Evolutionary conservation across 35 echinoderm and acorn worm species (phyloP).

Genomic region (Apostichopus parvimensis): DNA sequence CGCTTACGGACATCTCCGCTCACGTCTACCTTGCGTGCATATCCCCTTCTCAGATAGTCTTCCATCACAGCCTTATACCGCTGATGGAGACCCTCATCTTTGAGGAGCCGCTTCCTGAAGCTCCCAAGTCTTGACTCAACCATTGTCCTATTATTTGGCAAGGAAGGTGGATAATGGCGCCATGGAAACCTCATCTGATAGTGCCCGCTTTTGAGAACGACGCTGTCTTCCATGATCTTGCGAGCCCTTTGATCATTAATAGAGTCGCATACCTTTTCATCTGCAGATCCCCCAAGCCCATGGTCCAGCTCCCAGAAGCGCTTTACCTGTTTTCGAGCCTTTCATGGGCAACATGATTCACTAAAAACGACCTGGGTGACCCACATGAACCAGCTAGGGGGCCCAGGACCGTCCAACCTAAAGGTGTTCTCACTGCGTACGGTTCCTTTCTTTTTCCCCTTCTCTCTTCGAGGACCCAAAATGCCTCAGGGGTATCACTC

Average conservation of each 20-base stretch:
- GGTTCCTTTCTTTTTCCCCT: constrained; percentile 49
- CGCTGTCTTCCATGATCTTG: not conserved
- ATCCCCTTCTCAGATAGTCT: not conserved
- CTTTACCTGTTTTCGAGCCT: not conserved
- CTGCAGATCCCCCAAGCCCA: not conserved
- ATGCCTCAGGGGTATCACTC: constrained; percentile 42
- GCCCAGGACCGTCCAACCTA: constrained; percentile 49
- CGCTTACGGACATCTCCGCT: not conserved
- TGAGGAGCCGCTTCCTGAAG: constrained; percentile 36
- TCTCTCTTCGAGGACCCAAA: constrained; percentile 51
- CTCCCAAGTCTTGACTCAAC: constrained; percentile 24
- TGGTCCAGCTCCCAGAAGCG: constrained; percentile 48
- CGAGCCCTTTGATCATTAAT: not conserved
- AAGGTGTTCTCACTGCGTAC: constrained; percentile 36
- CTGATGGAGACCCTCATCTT: constrained; percentile 19
- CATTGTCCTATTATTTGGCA: constrained; percentile 35
- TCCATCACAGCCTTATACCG: constrained; percentile 43
- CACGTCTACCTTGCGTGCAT: not conserved
- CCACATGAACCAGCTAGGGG: not conserved
- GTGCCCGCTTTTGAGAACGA: not conserved
- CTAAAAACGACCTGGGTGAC: not conserved
- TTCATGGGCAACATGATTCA: not conserved
- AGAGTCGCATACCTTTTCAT: constrained; percentile 28
- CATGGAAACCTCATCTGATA: constrained; percentile 28
- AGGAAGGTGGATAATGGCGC: not conserved